phyloP scores from a whole-genome alignment of 2,113 vertebrate genomes.

The Mastomys natalensis region DNA sequence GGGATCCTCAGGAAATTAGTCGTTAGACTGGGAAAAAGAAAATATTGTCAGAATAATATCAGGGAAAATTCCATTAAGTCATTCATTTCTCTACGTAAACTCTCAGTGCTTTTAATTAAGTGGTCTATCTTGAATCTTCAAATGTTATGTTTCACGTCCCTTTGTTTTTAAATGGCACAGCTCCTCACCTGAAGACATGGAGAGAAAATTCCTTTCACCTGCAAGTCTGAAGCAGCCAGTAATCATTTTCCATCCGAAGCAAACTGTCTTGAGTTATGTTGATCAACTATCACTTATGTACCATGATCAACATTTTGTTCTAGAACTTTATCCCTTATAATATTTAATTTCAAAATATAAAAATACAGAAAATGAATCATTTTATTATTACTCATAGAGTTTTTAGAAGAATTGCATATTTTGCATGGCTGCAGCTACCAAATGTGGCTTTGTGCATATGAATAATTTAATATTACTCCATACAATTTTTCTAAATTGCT shows the following conservation, averaged over 20 bases:
- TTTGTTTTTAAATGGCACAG: background rate
- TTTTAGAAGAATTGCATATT: background rate
- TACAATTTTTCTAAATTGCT: background rate
- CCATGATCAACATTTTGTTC: background rate
- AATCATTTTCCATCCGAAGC: background rate
- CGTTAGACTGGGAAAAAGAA: background rate
- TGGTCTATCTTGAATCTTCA: background rate
- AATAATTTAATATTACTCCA: conserved; percentile 1
- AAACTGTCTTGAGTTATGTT: background rate
- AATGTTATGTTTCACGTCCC: background rate
- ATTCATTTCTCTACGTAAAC: background rate
- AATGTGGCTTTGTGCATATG: background rate
- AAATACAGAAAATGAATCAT: background rate
- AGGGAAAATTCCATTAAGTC: background rate
- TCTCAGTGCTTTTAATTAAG: background rate
- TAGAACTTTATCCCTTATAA: background rate
- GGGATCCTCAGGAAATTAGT: background rate
- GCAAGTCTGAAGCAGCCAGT: background rate
- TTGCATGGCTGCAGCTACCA: background rate
- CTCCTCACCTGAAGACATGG: background rate
- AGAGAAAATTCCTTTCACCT: background rate
- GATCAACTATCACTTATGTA: background rate
- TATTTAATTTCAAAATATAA: background rate
- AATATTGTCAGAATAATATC: background rate
- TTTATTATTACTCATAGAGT: background rate